phyloP scores from a whole-genome alignment of 2,888 invertebrate genomes.

The Polydrusus tereticollis region DNA sequence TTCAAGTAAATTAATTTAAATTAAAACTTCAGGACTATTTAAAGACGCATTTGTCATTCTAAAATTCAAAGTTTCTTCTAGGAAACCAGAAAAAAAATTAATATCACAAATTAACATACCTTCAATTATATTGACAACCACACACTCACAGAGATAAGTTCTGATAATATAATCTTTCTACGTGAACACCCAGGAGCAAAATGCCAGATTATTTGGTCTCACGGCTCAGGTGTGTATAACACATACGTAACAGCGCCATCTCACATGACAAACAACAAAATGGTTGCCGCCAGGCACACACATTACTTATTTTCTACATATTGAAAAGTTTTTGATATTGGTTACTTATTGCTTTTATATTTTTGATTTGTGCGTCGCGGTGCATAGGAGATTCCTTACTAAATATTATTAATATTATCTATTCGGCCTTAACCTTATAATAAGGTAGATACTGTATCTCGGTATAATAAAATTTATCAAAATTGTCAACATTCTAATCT shows the following conservation, averaged over 20 bases:
- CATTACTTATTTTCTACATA: background rate
- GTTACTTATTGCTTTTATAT: slow-evolving; percentile 1
- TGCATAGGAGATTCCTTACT: slow-evolving; percentile 60
- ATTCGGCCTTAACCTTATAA: slow-evolving; percentile 63
- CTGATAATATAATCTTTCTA: slow-evolving; percentile 41
- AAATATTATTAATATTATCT: slow-evolving; percentile 63
- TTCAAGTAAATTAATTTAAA: no score
- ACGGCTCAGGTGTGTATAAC: slow-evolving; percentile 38
- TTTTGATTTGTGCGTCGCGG: background rate
- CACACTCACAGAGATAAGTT: slow-evolving; percentile 38
- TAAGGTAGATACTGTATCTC: slow-evolving; percentile 59
- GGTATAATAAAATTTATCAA: slow-evolving; percentile 59
- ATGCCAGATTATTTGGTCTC: slow-evolving; percentile 34
- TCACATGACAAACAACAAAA: slow-evolving; percentile 55
- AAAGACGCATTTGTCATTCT: no score
- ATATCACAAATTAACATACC: slow-evolving; percentile 23
- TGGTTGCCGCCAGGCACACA: slow-evolving; percentile 49
- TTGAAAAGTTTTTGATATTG: slow-evolving; percentile 1
- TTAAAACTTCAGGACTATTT: no score
- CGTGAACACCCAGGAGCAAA: slow-evolving; percentile 34
- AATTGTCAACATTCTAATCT: slow-evolving; percentile 63
- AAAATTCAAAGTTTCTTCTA: background rate
- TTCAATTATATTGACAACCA: slow-evolving; percentile 27
- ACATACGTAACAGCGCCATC: slow-evolving; percentile 52
- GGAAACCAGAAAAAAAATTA: background rate